Percentiles rank a stretch among this genome's conserved stretches.
Evolutionary conservation across 2,797 vertebrate species (phyloP).

Genomic region (Oophaga sylvatica): DNA sequence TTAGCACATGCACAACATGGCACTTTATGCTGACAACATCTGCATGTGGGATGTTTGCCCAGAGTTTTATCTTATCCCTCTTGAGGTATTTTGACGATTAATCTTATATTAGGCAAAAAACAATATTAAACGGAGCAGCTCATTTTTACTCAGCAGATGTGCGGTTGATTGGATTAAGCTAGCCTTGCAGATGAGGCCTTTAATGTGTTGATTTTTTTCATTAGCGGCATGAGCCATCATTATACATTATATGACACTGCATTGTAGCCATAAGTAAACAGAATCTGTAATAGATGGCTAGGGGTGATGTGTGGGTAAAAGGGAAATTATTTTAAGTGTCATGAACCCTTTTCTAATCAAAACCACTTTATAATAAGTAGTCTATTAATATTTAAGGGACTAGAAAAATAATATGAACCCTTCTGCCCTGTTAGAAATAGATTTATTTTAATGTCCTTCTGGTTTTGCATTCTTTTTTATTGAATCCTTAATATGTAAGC

Average conservation of each 20-base stretch:
- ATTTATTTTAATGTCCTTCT: not conserved
- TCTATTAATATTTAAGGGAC: not conserved
- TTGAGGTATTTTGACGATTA: conserved; percentile 37
- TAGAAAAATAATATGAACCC: not conserved
- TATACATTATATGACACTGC: conserved; percentile 11
- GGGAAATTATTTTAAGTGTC: not conserved
- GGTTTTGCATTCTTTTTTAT: not conserved
- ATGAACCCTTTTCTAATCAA: not conserved
- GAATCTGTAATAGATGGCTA: not conserved
- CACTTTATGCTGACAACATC: conserved; percentile 40
- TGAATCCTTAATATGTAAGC: too few relatives aligned
- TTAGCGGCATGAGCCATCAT: conserved; percentile 39
- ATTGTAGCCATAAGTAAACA: not conserved
- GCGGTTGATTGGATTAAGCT: conserved; percentile 44
- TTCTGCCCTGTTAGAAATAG: not conserved
- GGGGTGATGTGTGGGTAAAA: not conserved
- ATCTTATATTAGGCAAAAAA: conserved; percentile 43
- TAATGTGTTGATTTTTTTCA: conserved; percentile 47
- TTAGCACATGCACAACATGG: conserved; percentile 22
- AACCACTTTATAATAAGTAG: not conserved
- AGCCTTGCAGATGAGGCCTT: conserved; percentile 47
- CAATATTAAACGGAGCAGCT: conserved; percentile 36
- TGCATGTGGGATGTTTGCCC: conserved; percentile 54
- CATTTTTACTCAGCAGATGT: conserved; percentile 59
- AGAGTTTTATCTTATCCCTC: conserved; percentile 48